Percentiles rank a stretch among this genome's conserved stretches.
These are phyloP conservation scores for Xylophagus ater DNA, from an alignment of 2,888 invertebrate species.

Conservation along the genomic window DNA sequence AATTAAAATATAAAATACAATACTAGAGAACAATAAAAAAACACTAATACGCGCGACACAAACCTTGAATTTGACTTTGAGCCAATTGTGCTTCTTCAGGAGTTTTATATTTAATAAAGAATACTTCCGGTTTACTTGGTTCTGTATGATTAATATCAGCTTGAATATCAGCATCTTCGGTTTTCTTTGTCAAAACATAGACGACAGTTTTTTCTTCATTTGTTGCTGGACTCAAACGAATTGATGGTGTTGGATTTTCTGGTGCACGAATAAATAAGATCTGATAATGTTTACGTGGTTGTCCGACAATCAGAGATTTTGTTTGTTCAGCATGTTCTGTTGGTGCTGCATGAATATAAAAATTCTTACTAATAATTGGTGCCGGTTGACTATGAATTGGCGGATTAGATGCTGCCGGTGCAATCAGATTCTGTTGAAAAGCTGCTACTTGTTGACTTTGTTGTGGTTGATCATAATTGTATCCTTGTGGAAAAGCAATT, in stretches of 20 bases:
- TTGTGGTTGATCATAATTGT: too few relatives aligned
- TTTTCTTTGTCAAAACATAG: conserved; percentile 13
- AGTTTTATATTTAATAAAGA: conserved; percentile 13
- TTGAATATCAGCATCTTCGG: conserved; percentile 12
- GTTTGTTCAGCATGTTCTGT: conserved; percentile 18
- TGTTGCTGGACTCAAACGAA: conserved; percentile 8
- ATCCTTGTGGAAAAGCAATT: too few relatives aligned
- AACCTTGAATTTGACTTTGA: conserved; percentile 15
- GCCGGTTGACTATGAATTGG: too few relatives aligned
- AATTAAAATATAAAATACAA: too few relatives aligned
- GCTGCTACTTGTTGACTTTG: too few relatives aligned
- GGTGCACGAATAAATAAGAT: conserved; percentile 11
- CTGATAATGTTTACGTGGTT: conserved; percentile 10
- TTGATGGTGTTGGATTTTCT: neutral
- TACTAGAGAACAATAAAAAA: too few relatives aligned
- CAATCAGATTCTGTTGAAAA: too few relatives aligned
- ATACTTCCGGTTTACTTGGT: conserved; percentile 14
- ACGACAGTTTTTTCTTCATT: conserved; percentile 12
- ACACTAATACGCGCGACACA: too few relatives aligned
- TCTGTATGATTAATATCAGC: conserved; percentile 18
- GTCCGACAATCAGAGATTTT: conserved; percentile 18
- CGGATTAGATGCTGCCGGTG: too few relatives aligned
- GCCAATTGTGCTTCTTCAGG: conserved; percentile 11
- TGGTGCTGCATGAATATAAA: conserved; percentile 20
- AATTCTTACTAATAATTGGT: conserved; percentile 18